phyloP scores from a whole-genome alignment of 2,113 vertebrate species.

The Amphiprion percula region DNA sequence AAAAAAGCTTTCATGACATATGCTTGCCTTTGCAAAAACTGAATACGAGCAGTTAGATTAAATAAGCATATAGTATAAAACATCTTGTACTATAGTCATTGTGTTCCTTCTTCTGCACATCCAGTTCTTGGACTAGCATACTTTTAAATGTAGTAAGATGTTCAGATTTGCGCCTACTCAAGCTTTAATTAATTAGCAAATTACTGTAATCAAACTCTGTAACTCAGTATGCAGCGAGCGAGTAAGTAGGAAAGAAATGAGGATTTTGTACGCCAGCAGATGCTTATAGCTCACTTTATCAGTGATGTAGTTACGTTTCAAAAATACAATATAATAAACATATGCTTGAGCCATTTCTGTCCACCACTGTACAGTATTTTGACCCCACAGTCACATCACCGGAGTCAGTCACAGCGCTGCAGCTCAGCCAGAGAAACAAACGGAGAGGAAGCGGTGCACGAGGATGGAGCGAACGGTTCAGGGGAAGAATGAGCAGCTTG shows the following conservation, averaged over 20 bases:
- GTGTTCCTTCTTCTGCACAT: slow-evolving; percentile 12
- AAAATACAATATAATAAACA: neutral
- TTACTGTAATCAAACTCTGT: slow-evolving; percentile 16
- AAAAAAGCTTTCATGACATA: no score
- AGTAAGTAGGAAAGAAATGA: neutral
- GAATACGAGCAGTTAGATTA: slow-evolving; percentile 19
- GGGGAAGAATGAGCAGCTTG: slow-evolving; percentile 56
- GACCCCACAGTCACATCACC: slow-evolving; percentile 24
- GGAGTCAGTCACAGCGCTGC: slow-evolving; percentile 32
- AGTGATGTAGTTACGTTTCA: neutral
- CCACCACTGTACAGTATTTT: slow-evolving; percentile 7
- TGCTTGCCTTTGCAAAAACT: slow-evolving; percentile 34
- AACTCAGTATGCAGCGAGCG: neutral
- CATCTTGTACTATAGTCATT: slow-evolving; percentile 18
- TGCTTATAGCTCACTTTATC: neutral
- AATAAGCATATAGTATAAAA: slow-evolving; percentile 28
- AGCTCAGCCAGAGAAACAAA: slow-evolving; percentile 36
- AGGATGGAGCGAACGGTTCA: slow-evolving; percentile 29
- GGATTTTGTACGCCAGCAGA: neutral
- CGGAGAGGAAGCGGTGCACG: slow-evolving; percentile 21
- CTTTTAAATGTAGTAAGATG: neutral
- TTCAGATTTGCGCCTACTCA: neutral
- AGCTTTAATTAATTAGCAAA: slow-evolving; percentile 18
- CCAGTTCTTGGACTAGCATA: neutral
- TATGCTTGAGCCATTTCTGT: slow-evolving; percentile 12